Percentiles rank a stretch among this genome's conserved stretches.
Conservation (phyloP, 2,888 invertebrate species). For the Napeogenes sylphis region DNA sequence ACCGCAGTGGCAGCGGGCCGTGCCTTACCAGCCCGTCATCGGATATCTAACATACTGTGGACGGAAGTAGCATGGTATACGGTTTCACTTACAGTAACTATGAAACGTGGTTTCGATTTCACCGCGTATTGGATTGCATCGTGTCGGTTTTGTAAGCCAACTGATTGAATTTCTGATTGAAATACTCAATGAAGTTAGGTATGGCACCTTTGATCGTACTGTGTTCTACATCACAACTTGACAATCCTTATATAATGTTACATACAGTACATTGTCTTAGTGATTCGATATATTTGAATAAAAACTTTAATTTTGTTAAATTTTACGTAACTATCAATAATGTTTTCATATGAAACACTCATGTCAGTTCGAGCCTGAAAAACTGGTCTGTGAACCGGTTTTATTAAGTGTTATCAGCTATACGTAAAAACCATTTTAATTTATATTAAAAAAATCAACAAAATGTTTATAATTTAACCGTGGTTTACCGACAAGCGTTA, state of each 20-base stretch:
- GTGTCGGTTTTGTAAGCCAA: slow-evolving; percentile 60
- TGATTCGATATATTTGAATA: not conserved
- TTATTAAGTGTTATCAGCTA: too few species aligned
- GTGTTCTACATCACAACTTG: slow-evolving; percentile 7
- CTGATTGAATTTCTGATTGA: slow-evolving; percentile 69
- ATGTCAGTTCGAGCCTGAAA: too few species aligned
- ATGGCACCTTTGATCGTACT: slow-evolving; percentile 8
- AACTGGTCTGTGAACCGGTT: too few species aligned
- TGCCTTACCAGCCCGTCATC: slow-evolving; percentile 45
- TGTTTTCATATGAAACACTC: too few species aligned
- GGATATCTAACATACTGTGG: slow-evolving; percentile 62
- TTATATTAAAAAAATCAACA: not conserved
- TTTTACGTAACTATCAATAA: too few species aligned
- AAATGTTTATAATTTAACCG: slow-evolving; percentile 40
- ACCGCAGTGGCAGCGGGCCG: slow-evolving; percentile 50
- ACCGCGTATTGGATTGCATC: slow-evolving; percentile 52
- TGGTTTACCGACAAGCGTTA: slow-evolving; percentile 55
- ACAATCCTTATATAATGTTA: not conserved
- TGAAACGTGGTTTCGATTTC: slow-evolving; percentile 62
- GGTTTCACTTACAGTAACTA: slow-evolving; percentile 67
- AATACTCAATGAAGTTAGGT: slow-evolving; percentile 33
- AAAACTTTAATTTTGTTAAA: too few species aligned
- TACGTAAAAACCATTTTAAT: not conserved
- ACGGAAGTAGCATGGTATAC: slow-evolving; percentile 71
- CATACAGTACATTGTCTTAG: not conserved